These are phyloP conservation scores for Zaprionus lineosus DNA, from an alignment of 2,888 invertebrate genomes.

Conservation along the genomic window DNA sequence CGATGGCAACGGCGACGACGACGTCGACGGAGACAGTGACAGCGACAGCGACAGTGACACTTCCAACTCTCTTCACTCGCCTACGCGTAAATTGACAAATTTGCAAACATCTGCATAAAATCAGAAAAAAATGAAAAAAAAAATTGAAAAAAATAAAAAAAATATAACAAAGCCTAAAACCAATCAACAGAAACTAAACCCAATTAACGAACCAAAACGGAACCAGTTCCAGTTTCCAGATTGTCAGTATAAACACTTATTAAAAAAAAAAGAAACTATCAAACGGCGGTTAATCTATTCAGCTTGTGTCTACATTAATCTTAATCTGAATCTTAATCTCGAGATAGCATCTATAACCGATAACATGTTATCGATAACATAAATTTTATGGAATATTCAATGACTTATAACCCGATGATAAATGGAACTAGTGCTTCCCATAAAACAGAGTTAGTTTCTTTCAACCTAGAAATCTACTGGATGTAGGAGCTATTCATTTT, in stretches of 20 bases:
- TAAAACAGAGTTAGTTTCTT: no score
- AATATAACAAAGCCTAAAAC: slow-evolving; percentile 35
- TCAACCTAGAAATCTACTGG: no score
- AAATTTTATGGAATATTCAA: no score
- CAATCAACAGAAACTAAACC: slow-evolving; percentile 40
- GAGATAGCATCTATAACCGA: no score
- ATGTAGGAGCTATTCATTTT: no score
- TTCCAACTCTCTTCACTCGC: slow-evolving; percentile 56
- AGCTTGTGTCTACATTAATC: no score
- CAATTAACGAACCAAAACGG: slow-evolving; percentile 21
- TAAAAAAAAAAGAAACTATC: no score
- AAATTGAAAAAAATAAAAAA: slow-evolving; percentile 39
- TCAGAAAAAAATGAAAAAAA: slow-evolving; percentile 39
- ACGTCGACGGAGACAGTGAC: slow-evolving; percentile 18
- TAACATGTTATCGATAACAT: no score
- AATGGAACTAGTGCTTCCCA: no score
- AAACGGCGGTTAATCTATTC: no score
- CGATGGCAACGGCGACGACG: slow-evolving; percentile 20
- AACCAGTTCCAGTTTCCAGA: slow-evolving; percentile 1
- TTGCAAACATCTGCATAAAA: slow-evolving; percentile 67
- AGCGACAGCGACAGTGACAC: slow-evolving; percentile 38
- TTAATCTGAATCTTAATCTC: no score
- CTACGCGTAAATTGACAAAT: slow-evolving; percentile 72
- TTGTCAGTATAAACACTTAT: neutral
- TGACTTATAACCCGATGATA: no score